These are phyloP conservation scores for Cardiocondyla obscurior DNA, from an alignment of 1,140 invertebrate genomes.

Conservation along the genomic window DNA sequence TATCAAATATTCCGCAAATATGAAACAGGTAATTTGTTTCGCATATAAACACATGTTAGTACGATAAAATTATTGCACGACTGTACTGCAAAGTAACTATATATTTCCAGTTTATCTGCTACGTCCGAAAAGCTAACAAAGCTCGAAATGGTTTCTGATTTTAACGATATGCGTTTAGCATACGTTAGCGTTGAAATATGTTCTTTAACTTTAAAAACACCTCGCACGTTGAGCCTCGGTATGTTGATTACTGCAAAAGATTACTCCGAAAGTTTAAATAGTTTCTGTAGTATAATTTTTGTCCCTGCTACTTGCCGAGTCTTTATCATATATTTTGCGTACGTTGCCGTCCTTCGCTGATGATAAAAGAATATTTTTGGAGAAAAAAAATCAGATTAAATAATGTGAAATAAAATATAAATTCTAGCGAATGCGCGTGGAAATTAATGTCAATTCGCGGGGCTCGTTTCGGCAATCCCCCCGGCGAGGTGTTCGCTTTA, in stretches of 20 bases:
- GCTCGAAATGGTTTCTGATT: constrained; percentile 7
- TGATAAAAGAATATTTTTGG: no score
- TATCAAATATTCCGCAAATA: constrained; percentile 27
- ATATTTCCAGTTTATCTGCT: constrained; percentile 23
- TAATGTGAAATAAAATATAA: no score
- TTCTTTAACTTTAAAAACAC: constrained; percentile 45
- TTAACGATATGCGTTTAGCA: background rate
- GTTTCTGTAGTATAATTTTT: constrained; percentile 3
- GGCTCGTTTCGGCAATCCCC: constrained; percentile 16
- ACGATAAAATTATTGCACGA: background rate
- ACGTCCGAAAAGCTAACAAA: background rate
- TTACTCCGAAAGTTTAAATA: constrained; percentile 17
- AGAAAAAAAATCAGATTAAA: no score
- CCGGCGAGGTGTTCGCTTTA: background rate
- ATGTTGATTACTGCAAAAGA: constrained; percentile 22
- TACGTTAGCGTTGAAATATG: constrained; percentile 23
- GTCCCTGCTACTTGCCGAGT: background rate
- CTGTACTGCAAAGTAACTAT: constrained; percentile 28
- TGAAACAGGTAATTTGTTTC: constrained; percentile 22
- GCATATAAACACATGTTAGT: background rate
- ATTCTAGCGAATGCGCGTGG: no score
- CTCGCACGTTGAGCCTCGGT: background rate
- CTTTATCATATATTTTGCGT: background rate
- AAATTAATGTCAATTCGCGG: constrained; percentile 69
- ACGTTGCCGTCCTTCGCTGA: background rate